Evolutionary conservation across 1,140 invertebrate genomes (phyloP).

Genomic region (Anoplophora glabripennis): DNA sequence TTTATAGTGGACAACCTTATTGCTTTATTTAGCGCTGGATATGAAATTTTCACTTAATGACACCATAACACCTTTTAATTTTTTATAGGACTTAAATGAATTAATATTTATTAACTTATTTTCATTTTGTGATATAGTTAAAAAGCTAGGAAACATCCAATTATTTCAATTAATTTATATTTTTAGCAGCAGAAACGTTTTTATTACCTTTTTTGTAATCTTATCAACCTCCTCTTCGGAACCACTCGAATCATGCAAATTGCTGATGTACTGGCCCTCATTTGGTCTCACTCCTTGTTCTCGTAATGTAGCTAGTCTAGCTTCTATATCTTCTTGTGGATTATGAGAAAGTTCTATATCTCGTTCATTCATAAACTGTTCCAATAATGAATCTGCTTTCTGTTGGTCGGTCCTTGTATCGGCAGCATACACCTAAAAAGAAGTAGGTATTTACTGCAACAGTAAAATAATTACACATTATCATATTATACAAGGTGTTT

Average conservation of each 20-base stretch:
- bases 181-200: not conserved
- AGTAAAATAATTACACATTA: no score
- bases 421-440: conserved; percentile 18
- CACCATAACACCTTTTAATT: no score
- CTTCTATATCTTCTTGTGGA: conserved; percentile 54
- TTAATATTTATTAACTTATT: no score
- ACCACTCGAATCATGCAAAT: conserved; percentile 47
- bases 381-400: conserved; percentile 60
- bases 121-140: no score
- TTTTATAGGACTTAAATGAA: no score
- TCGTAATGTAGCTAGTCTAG: conserved; percentile 47
- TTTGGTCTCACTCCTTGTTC: conserved; percentile 44
- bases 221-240: conserved; percentile 50
- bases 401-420: conserved; percentile 57
- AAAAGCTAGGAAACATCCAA: no score
- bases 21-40: no score
- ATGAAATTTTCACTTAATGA: no score
- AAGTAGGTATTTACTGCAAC: no score
- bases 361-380: conserved; percentile 58
- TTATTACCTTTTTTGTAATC: conserved; percentile 43
- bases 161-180: no score
- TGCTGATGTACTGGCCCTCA: conserved; percentile 37
- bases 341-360: conserved; percentile 54
- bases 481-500: no score
- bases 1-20: no score